These are phyloP conservation scores for Glyphotaelius pellucidus DNA, from an alignment of 2,888 invertebrate species.

Conservation along the genomic window DNA sequence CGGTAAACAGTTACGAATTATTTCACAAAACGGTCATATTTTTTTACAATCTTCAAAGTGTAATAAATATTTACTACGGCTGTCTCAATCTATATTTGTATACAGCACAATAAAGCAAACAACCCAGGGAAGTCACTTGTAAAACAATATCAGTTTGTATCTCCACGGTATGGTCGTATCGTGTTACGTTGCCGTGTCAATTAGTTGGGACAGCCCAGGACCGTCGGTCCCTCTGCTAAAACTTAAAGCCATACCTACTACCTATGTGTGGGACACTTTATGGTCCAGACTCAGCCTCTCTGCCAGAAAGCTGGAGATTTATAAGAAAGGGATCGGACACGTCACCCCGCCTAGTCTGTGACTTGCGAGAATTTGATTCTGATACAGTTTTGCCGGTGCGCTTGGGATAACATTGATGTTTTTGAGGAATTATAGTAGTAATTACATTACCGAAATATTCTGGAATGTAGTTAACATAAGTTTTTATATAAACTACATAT, in stretches of 20 bases:
- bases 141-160: constrained; percentile 2
- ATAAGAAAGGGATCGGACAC: background rate
- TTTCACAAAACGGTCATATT: background rate
- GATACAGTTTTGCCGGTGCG: background rate
- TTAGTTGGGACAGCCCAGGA: background rate
- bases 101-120: background rate
- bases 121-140: background rate
- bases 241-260: background rate
- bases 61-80: background rate
- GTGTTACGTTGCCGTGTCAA: background rate
- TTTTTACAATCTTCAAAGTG: background rate
- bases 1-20: background rate
- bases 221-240: background rate
- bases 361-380: background rate
- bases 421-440: background rate
- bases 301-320: background rate
- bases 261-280: background rate
- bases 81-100: background rate
- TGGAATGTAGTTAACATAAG: background rate
- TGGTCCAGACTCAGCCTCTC: background rate
- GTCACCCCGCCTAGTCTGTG: background rate
- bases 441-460: background rate
- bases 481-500: no score
- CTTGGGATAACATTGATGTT: background rate
- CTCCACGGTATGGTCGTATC: background rate